Evolutionary conservation across 2,888 invertebrate genomes (phyloP), one percentile per base, ranked within the genome.

Genomic region (Drosophila fulvimacula): DNA sequence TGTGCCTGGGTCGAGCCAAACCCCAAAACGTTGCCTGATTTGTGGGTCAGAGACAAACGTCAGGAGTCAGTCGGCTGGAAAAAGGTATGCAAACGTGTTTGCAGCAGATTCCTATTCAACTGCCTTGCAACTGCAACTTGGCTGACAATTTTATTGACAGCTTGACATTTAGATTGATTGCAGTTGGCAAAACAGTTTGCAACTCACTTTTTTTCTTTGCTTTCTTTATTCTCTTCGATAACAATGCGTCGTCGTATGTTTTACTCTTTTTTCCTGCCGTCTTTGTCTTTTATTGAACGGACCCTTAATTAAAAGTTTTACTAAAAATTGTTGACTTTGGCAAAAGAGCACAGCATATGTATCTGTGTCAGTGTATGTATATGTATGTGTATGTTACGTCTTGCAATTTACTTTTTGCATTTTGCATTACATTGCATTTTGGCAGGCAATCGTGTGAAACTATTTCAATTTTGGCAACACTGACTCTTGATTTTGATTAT

Each of bases 131-230:
- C 66, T 72, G 79, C 78, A 80, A 58, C 78, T 82, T 63, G 71
- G 76, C 59, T 83, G 84, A 82, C 84, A 82, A 85, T 85, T 81
- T 85, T 84, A 85, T 86, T 86, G 86, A 86, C 82, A 86, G 67
- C 59, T 72, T 81, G 84, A 84, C 84, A 77, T 84, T 79, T 86
- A 82, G 86, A 85, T 85, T 85, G 84, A 85, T 85, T 84, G 84
- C 84, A 86, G 75, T 84, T 86, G 67, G 53, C 42, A 55, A 68
- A 79, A 73, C 62, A 64, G 68, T 74, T 77, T 42, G 34, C 39
- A 13, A 24, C 51, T 56, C 27, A 30, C 9, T 5, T 5, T 44
- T 44, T 7, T 13, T 24, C 11, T 39, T 10, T 39, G 36, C 46
- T 42, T 34, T 10, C 13, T 51, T 46, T 13, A 10, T 57, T 58